Percentiles rank a stretch among this genome's conserved stretches.
phyloP scores from a whole-genome alignment of 2,797 vertebrate species.

The Cygnus olor region DNA sequence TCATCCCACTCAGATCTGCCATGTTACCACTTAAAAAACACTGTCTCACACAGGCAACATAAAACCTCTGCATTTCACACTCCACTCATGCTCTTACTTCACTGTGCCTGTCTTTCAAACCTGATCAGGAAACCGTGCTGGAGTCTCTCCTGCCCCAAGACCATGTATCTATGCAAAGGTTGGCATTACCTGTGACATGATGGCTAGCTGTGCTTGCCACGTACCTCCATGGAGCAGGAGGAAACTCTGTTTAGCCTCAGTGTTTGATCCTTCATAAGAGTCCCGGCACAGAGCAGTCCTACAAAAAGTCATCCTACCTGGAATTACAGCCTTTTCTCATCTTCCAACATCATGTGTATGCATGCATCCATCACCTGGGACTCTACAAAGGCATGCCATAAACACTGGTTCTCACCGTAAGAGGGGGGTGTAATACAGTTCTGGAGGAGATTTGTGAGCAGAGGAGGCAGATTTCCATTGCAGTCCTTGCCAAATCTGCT shows the following conservation, averaged over 20 bases:
- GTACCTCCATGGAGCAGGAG: background rate
- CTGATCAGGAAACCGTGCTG: background rate
- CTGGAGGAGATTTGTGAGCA: background rate
- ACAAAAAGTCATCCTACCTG: background rate
- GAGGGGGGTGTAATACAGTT: background rate
- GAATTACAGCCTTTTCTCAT: background rate
- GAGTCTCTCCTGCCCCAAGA: background rate
- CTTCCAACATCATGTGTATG: background rate
- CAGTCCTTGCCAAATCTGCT: background rate
- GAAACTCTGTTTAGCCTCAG: background rate
- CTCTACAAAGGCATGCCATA: background rate
- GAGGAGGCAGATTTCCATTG: background rate
- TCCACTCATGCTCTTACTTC: background rate
- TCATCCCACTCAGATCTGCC: slow-evolving; percentile 37
- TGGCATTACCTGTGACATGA: rapidly evolving
- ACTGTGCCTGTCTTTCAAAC: background rate
- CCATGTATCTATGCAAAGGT: rapidly evolving
- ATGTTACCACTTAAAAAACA: slow-evolving; percentile 2
- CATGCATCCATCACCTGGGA: background rate
- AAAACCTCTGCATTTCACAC: background rate
- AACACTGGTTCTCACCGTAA: rapidly evolving
- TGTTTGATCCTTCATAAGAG: background rate
- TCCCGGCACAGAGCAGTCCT: background rate
- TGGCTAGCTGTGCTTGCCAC: background rate
- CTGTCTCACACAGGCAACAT: background rate